phyloP scores from a whole-genome alignment of 2,797 vertebrate genomes.

The Synanceia verrucosa region DNA sequence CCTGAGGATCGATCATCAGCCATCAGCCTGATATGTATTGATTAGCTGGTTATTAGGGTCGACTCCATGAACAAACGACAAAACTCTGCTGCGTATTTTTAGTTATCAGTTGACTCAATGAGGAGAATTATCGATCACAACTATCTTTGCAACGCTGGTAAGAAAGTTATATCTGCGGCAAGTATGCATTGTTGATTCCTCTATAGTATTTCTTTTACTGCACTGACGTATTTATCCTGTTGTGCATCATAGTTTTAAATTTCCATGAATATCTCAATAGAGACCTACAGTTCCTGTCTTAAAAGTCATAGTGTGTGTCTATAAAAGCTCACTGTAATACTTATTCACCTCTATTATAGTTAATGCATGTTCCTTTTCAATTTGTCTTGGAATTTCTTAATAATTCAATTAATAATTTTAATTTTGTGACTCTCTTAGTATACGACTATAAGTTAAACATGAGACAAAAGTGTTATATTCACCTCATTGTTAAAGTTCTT shows the following conservation, averaged over 20 bases:
- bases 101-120: not conserved
- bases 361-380: not conserved
- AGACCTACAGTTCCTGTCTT: not conserved
- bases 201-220: not conserved
- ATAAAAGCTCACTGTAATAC: not conserved
- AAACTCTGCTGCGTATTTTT: not conserved
- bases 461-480: no score
- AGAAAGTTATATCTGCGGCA: not conserved
- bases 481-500: not conserved
- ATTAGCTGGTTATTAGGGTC: slow-evolving; percentile 26
- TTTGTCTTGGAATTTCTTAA: no score
- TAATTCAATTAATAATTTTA: no score
- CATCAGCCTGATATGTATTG: not conserved
- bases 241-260: not conserved
- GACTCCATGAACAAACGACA: not conserved
- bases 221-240: not conserved
- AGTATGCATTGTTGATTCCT: not conserved
- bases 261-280: not conserved
- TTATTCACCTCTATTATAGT: no score
- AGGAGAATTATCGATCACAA: slow-evolving; percentile 2
- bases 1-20: slow-evolving; percentile 5
- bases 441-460: no score
- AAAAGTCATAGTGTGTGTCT: not conserved
- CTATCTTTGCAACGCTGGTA: not conserved
- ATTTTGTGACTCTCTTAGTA: no score